Evolutionary conservation across 1,140 invertebrate genomes (phyloP).

Genomic region (Cephus cinctus): DNA sequence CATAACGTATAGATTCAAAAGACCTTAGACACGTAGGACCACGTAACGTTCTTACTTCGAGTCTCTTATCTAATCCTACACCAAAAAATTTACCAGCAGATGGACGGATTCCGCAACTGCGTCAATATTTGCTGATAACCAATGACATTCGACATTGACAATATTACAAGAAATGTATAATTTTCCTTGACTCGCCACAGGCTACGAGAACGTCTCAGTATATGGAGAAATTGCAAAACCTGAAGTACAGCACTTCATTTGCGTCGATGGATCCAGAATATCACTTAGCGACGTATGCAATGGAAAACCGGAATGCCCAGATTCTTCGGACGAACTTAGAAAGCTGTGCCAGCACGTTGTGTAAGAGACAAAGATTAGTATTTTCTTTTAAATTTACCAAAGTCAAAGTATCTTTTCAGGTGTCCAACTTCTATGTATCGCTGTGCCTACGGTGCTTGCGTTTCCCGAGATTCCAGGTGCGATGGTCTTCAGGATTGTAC

Average conservation of each 20-base stretch:
- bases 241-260: slow-evolving; percentile 19
- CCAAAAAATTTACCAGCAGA: background rate
- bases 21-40: background rate
- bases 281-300: slow-evolving; percentile 68
- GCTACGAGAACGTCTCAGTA: too few species aligned
- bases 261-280: slow-evolving; percentile 47
- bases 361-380: slow-evolving; percentile 24
- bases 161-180: background rate
- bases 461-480: slow-evolving; percentile 54
- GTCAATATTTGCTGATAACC: slow-evolving; percentile 1
- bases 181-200: too few species aligned
- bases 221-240: background rate
- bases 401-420: slow-evolving; percentile 18
- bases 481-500: slow-evolving; percentile 60
- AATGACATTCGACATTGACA: background rate
- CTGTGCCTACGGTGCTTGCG: slow-evolving; percentile 60
- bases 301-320: slow-evolving; percentile 71
- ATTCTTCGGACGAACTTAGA: slow-evolving; percentile 70
- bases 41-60: background rate
- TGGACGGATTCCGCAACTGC: background rate
- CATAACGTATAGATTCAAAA: background rate
- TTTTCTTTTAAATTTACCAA: background rate
- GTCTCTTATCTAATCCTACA: background rate
- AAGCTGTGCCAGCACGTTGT: slow-evolving; percentile 34
- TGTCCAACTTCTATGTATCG: slow-evolving; percentile 45